Conservation (phyloP, 2,113 vertebrate genomes). For the Gymnorhina tibicen region DNA sequence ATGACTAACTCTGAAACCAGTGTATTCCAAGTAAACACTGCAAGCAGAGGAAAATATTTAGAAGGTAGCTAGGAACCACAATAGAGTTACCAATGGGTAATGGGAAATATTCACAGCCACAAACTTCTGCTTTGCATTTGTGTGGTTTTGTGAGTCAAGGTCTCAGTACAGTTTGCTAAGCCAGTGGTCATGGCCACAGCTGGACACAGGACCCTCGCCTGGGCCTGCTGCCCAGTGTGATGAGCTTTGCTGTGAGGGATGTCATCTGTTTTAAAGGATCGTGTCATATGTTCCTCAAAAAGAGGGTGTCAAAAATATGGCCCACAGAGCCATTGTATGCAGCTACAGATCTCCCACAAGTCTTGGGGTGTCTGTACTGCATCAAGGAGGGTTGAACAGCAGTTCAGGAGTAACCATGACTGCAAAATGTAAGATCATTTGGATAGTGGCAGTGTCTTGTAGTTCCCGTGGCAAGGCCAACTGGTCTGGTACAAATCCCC, state of each 20-base stretch:
- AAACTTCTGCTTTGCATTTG: neutral
- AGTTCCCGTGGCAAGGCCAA: neutral
- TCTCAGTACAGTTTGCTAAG: neutral
- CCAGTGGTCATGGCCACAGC: neutral
- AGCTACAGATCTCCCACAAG: neutral
- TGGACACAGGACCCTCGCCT: neutral
- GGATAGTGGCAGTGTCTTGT: neutral
- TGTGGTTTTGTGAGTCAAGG: neutral
- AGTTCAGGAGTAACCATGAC: neutral
- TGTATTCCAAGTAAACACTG: neutral
- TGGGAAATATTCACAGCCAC: neutral
- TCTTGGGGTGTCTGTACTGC: neutral
- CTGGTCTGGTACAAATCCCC: neutral
- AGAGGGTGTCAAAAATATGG: neutral
- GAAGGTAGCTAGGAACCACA: conserved; percentile 4
- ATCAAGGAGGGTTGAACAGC: neutral
- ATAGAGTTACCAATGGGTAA: neutral
- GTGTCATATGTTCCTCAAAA: neutral
- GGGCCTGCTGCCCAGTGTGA: neutral
- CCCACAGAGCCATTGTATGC: neutral
- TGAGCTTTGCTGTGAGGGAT: neutral
- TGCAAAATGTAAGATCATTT: neutral
- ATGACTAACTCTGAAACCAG: neutral
- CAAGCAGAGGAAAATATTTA: conserved; percentile 3
- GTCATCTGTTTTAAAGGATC: neutral